phyloP scores from a whole-genome alignment of 2,797 vertebrate genomes.

The Propithecus deckenii region DNA sequence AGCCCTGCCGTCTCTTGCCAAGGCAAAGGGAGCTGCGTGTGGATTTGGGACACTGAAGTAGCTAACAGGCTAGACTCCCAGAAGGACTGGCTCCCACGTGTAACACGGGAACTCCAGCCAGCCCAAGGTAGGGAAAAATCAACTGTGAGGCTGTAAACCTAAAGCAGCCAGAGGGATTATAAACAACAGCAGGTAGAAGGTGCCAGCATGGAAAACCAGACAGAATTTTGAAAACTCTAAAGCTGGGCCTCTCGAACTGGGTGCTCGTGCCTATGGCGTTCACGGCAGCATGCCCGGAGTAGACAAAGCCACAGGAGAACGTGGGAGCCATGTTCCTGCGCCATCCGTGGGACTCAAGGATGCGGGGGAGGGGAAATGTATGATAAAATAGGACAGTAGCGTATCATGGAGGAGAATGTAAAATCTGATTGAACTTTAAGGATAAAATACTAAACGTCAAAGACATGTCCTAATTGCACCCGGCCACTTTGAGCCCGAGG shows the following conservation, averaged over 20 bases:
- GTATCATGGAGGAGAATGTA: background rate
- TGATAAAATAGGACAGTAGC: background rate
- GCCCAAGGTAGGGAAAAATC: background rate
- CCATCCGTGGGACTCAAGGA: background rate
- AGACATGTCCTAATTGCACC: background rate
- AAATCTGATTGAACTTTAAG: background rate
- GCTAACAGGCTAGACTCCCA: background rate
- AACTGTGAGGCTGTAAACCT: background rate
- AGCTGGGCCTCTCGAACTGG: background rate
- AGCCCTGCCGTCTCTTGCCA: background rate
- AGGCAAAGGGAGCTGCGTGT: background rate
- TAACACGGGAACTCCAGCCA: background rate
- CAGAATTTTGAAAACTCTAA: background rate
- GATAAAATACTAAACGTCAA: background rate
- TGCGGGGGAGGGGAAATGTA: fast-evolving
- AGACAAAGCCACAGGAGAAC: background rate
- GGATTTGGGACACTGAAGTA: background rate
- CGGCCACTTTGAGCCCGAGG: background rate
- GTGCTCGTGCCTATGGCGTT: fast-evolving
- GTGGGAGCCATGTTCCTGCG: fast-evolving
- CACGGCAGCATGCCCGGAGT: background rate
- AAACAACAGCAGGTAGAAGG: background rate
- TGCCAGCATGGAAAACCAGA: background rate
- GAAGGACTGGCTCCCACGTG: background rate
- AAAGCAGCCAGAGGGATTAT: background rate